Conservation (phyloP, 2,797 vertebrate genomes). For the Poecilia picta region DNA sequence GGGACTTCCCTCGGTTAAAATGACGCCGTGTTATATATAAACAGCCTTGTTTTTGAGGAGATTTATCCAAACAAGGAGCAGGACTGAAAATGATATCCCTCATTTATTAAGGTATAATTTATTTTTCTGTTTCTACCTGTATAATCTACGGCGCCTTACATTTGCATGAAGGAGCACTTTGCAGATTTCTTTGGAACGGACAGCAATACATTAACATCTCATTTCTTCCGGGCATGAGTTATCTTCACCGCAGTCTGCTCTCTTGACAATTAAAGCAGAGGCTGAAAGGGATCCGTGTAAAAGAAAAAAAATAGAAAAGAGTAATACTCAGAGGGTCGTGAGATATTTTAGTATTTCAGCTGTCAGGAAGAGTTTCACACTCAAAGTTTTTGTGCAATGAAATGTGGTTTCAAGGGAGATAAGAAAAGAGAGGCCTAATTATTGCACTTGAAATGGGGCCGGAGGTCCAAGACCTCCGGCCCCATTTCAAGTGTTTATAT, state of each 20-base stretch:
- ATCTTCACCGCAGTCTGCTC: slow-evolving; percentile 56
- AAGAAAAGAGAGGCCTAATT: slow-evolving; percentile 49
- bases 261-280: slow-evolving; percentile 59
- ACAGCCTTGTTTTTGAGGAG: background rate
- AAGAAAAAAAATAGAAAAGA: slow-evolving; percentile 11
- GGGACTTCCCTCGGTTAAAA: slow-evolving; percentile 5
- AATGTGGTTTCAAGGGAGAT: slow-evolving; percentile 47
- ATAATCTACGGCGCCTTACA: slow-evolving; percentile 20
- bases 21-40: slow-evolving; percentile 1
- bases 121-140: slow-evolving; percentile 54
- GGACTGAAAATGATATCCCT: background rate
- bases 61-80: background rate
- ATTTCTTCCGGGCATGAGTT: slow-evolving; percentile 67
- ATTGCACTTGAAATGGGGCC: slow-evolving; percentile 30
- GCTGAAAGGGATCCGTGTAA: slow-evolving; percentile 60
- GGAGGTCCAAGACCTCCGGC: slow-evolving; percentile 26
- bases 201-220: slow-evolving; percentile 70
- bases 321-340: slow-evolving; percentile 12
- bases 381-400: slow-evolving; percentile 45
- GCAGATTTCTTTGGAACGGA: slow-evolving; percentile 64
- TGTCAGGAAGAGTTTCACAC: slow-evolving; percentile 52
- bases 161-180: slow-evolving; percentile 68
- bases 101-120: slow-evolving; percentile 14
- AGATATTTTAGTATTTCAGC: slow-evolving; percentile 43
- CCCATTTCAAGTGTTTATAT: too few species aligned